Conservation (phyloP, 2,113 vertebrate species). For the Acrocephalus arundinaceus region DNA sequence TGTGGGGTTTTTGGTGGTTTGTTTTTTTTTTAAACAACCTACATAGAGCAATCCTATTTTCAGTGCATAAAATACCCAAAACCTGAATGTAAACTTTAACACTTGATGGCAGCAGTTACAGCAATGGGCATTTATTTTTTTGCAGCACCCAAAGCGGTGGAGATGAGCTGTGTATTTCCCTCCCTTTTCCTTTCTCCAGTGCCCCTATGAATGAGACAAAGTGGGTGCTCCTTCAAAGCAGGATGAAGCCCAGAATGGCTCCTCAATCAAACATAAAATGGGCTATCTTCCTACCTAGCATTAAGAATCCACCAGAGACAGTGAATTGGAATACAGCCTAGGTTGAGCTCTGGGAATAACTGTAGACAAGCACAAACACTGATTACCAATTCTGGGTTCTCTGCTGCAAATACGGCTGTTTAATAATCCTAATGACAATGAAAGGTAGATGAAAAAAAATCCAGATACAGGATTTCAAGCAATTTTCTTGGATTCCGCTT, state of each 20-base stretch:
- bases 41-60: not conserved
- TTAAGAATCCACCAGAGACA: not conserved
- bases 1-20: not conserved
- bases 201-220: not conserved
- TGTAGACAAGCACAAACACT: not conserved
- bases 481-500: slow-evolving; percentile 35
- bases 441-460: slow-evolving; percentile 24
- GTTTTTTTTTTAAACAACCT: not conserved
- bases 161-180: not conserved
- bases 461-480: slow-evolving; percentile 22
- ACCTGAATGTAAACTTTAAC: not conserved
- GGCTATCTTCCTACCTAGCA: not conserved
- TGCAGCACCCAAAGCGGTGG: rapidly evolving
- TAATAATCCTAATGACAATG: slow-evolving; percentile 21
- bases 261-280: not conserved
- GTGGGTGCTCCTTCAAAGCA: not conserved
- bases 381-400: not conserved
- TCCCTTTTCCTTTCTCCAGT: not conserved
- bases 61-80: not conserved
- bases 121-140: not conserved
- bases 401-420: not conserved
- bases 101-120: not conserved
- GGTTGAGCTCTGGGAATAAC: not conserved
- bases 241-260: not conserved
- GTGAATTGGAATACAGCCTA: not conserved